Conservation (phyloP, 1,140 invertebrate genomes). For the Cotesia chilonis region DNA sequence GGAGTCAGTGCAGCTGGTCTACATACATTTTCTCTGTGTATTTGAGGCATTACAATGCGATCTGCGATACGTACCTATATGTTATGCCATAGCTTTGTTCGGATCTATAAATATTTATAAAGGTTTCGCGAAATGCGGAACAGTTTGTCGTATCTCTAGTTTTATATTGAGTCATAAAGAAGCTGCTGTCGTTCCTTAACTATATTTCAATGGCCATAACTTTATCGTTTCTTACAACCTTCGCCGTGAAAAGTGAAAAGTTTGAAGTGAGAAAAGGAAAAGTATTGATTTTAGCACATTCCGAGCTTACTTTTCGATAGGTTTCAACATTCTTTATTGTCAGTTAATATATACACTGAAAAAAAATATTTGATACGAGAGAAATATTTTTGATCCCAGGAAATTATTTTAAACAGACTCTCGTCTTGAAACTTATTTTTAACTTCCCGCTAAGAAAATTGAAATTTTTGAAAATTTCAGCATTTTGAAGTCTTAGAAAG, state of each 20-base stretch:
- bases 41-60: constrained; percentile 49
- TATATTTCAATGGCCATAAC: background rate
- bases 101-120: constrained; percentile 52
- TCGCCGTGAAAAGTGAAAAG: background rate
- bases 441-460: too few relatives aligned
- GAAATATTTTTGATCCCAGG: too few relatives aligned
- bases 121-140: constrained; percentile 28
- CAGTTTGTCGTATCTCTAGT: constrained; percentile 33
- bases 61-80: constrained; percentile 43
- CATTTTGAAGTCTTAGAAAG: too few relatives aligned
- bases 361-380: too few relatives aligned
- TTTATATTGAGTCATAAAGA: constrained; percentile 16
- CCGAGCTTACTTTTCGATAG: background rate
- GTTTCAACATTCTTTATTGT: too few relatives aligned
- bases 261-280: too few relatives aligned
- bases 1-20: constrained; percentile 8
- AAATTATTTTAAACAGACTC: too few relatives aligned
- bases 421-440: too few relatives aligned
- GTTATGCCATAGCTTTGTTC: constrained; percentile 9
- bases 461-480: too few relatives aligned
- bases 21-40: constrained; percentile 15
- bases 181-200: constrained; percentile 3
- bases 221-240: background rate
- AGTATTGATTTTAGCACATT: background rate
- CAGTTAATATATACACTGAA: too few relatives aligned